phyloP scores from a whole-genome alignment of 1,140 invertebrate species.

The Zophobas morio region DNA sequence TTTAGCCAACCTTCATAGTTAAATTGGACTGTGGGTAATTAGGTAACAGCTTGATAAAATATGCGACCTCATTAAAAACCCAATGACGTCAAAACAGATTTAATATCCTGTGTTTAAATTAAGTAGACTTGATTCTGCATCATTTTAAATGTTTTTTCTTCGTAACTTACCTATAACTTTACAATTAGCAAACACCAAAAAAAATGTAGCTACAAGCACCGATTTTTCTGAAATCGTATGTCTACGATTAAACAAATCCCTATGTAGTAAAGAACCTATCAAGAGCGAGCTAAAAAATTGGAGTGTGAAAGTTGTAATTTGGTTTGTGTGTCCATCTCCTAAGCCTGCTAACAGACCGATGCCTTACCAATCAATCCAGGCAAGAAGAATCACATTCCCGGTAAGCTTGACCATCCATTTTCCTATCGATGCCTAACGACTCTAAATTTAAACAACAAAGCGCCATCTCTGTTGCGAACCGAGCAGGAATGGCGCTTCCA shows the following conservation, averaged over 20 bases:
- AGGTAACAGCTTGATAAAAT: too few species aligned
- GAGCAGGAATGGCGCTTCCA: neutral
- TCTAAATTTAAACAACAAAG: constrained; percentile 26
- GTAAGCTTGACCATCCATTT: constrained; percentile 66
- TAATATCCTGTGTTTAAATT: too few species aligned
- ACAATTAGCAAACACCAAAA: too few species aligned
- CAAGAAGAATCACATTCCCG: constrained; percentile 63
- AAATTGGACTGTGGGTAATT: too few species aligned
- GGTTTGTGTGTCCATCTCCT: constrained; percentile 63
- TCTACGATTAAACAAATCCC: neutral
- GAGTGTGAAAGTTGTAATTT: constrained; percentile 61
- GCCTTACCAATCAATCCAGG: constrained; percentile 63
- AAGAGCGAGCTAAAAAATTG: constrained; percentile 26
- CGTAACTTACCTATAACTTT: too few species aligned
- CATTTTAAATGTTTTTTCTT: too few species aligned
- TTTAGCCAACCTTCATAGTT: too few species aligned
- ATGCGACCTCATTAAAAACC: too few species aligned
- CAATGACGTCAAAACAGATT: too few species aligned
- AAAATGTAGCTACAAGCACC: too few species aligned
- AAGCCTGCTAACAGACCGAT: constrained; percentile 64
- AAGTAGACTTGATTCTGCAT: too few species aligned
- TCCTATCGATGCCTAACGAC: constrained; percentile 46
- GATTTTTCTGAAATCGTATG: neutral
- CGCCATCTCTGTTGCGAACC: neutral
- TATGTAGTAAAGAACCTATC: too few species aligned